Evolutionary conservation across 1,140 invertebrate species (phyloP), one percentile per base, ranked within the genome.

Genomic region (Odontomachus brunneus): DNA sequence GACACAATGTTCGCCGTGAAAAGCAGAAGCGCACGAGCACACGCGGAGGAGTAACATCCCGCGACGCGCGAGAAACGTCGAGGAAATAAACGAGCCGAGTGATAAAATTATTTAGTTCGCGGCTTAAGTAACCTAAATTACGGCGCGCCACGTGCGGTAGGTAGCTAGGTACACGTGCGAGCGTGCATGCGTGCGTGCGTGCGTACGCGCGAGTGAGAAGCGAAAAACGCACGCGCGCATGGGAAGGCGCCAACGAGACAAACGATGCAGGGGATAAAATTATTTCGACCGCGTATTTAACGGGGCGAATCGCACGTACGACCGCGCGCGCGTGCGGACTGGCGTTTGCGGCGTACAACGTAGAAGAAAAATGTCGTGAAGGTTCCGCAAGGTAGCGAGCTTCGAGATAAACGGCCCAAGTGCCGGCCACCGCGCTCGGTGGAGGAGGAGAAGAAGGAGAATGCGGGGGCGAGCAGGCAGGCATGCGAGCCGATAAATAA

Each of bases 401-500:
- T 85, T 86, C 88, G 90, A 92, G 92, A 93, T 93, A 93, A 92
- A 92, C 91, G 89, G 88, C 88, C 84, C 85, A 90, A 90, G 90
- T 91, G 92, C 88, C 92, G 90, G 88, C 84, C 83, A 73, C 80
- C 86, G 80, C 86, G 88, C 82, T 83, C 83, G 82, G 67, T 78
- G 76, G 80, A 89, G 88, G 53, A 59, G 38, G 38, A 11, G 38
- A 11, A 44, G 38, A 44, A 44, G 38, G 38, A 44, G 38, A 44
- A 44, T 11, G 3, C 38, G 86, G 38, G 33, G 83, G 57, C 82
- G 83, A 82, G 71, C 81, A 80, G 33, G n/a, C 38, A 44, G 38
- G 38, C 38, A 44, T 44, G 38, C 38, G 9, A 74, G 67, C 88
- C 87, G 87, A 94, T 94, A 94, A 94, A 94, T 94, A 94, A 94